A percentile compares a stretch with the other conserved stretches of the same genome.
Conservation (phyloP, 2,888 invertebrate species). For the Sphecodes monilicornis region DNA sequence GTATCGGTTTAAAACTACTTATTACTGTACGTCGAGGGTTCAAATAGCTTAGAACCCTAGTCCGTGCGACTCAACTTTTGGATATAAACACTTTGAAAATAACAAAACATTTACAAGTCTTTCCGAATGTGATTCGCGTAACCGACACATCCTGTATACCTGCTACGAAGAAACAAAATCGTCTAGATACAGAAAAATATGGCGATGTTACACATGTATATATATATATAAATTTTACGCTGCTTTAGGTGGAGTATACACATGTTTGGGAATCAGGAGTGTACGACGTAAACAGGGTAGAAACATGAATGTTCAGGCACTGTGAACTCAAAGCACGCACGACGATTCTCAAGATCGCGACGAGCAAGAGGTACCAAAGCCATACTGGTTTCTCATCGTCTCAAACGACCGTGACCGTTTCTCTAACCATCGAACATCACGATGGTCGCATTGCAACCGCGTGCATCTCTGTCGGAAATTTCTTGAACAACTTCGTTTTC, state of each 20-base stretch:
- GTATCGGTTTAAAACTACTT: background rate
- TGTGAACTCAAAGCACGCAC: conserved; percentile 73
- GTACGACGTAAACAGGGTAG: conserved; percentile 54
- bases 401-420: background rate
- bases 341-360: conserved; percentile 52
- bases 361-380: conserved; percentile 30
- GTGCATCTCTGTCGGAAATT: conserved; percentile 18
- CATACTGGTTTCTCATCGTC: background rate
- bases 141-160: conserved; percentile 4
- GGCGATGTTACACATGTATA: conserved; percentile 42
- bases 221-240: conserved; percentile 45
- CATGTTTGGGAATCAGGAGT: conserved; percentile 1
- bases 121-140: background rate
- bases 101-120: background rate
- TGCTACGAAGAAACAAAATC: conserved; percentile 25
- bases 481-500: conserved; percentile 36
- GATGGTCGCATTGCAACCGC: conserved; percentile 33
- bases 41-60: background rate
- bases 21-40: background rate
- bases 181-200: conserved; percentile 27
- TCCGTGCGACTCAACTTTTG: background rate
- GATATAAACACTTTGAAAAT: background rate
- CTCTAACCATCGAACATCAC: background rate
- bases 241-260: conserved; percentile 47
- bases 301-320: conserved; percentile 73